Percentiles rank a stretch among this genome's conserved stretches.
phyloP scores from a whole-genome alignment of 2,797 vertebrate species.

The Helicolenus hilgendorfi region DNA sequence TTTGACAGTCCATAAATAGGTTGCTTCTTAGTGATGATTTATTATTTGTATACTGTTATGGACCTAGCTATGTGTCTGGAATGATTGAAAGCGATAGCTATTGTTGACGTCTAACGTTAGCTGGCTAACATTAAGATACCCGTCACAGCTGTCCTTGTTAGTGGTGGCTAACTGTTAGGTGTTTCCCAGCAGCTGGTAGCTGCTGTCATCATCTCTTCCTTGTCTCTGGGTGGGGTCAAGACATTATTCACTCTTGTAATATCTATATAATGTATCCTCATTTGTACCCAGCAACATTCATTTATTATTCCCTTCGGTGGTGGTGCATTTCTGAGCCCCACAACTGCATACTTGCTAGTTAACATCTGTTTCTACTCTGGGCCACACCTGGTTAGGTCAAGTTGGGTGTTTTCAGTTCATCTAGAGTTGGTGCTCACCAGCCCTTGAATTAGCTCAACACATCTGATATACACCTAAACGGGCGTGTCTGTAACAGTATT shows the following conservation, averaged over 20 bases:
- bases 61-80: background rate
- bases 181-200: background rate
- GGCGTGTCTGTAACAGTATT: background rate
- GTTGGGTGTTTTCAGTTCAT: background rate
- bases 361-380: background rate
- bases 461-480: background rate
- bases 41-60: background rate
- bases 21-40: background rate
- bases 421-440: background rate
- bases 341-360: background rate
- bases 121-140: background rate
- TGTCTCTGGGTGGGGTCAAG: conserved; percentile 38
- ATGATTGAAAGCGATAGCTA: background rate
- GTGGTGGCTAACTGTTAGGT: background rate
- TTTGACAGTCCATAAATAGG: background rate
- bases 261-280: background rate
- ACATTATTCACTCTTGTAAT: background rate
- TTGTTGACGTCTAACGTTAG: background rate
- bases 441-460: background rate
- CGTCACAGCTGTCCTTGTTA: background rate
- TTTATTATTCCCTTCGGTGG: background rate
- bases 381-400: background rate
- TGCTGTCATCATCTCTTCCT: background rate
- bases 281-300: background rate
- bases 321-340: background rate